These are phyloP conservation scores for Atherinomorus stipes DNA, from an alignment of 2,113 vertebrate genomes.

Conservation along the genomic window DNA sequence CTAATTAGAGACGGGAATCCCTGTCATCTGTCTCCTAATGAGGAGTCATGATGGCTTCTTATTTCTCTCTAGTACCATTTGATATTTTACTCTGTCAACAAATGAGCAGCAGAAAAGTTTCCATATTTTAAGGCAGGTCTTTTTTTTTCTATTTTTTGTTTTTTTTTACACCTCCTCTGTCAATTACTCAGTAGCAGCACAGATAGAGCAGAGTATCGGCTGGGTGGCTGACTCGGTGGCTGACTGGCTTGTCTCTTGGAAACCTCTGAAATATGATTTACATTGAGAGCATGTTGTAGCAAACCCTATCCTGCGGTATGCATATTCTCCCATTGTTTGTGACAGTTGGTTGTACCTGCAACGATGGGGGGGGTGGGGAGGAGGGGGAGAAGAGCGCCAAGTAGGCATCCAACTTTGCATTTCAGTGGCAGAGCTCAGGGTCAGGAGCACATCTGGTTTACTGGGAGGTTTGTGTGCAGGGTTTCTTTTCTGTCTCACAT, in stretches of 20 bases:
- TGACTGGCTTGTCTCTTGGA: constrained; percentile 73
- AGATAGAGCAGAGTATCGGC: constrained; percentile 47
- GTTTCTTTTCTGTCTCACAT: constrained; percentile 61
- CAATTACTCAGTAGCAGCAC: constrained; percentile 69
- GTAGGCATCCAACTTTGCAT: constrained; percentile 79
- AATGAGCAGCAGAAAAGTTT: constrained; percentile 64
- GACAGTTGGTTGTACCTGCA: constrained; percentile 80
- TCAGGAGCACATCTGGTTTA: constrained; percentile 82
- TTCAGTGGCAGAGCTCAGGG: constrained; percentile 76
- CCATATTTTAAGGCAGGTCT: constrained; percentile 62
- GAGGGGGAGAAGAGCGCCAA: constrained; percentile 52
- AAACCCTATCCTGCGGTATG: constrained; percentile 76
- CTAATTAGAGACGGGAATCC: constrained; percentile 69
- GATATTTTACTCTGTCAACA: constrained; percentile 68
- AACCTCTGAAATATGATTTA: constrained; percentile 81
- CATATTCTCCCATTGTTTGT: constrained; percentile 81
- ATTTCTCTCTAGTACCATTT: constrained; percentile 67
- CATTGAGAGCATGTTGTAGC: constrained; percentile 81
- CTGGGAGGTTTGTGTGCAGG: constrained; percentile 59
- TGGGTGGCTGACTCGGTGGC: constrained; percentile 64
- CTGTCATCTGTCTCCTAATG: constrained; percentile 70
- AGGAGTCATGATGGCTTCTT: constrained; percentile 63
- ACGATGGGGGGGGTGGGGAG: constrained; percentile 41
- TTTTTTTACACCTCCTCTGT: constrained; percentile 50
- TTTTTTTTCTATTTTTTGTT: neutral